Base-by-base conservation (phyloP, 2,797 vertebrate species). In the Thamnophis elegans region DNA sequence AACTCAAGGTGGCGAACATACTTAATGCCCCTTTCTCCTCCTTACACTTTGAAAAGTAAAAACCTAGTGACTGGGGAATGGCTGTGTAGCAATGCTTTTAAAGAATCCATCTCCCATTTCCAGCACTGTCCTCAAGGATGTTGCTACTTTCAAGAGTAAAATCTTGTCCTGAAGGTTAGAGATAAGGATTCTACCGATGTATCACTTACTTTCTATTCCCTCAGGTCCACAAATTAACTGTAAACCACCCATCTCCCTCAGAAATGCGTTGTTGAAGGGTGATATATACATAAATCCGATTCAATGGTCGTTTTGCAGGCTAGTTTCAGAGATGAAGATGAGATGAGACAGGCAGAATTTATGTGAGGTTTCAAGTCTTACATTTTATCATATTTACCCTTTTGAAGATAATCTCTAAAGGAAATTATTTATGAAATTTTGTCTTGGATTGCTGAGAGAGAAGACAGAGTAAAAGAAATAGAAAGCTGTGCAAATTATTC, bases 221-320 rank as follows among this genome's bases (percentile, higher is more conserved):
- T 42, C 36, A 42, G 73, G 9, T 22, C 36, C 36, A 78, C 73
- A 42, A 78, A 78, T 78, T 18, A 78, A 78, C 36, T 5, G 36
- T 78, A 78, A 42, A 68, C 14, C n/a, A 32, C n/a, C 65, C 14
- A 32, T 32, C 14, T 68, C n/a, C n/a, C n/a, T 68, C 65, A 68
- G 65, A 68, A 68, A 68, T 68, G 65, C n/a, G 6, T 14, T 32
- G 14, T 68, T 68, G n/a, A 32, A 68, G 65, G 68, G n/a, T 68
- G 65, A 68, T 68, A 68, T 18, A 32, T 68, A 68, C n/a, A 82
- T 89, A 94, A 95, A 94, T 32, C 89, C 88, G 91, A 91, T 90
- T 90, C 87, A 94, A 85, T 86, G 91, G 87, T 16, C 47, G 92
- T 93, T 94, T 90, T 56, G 89, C 90, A 89, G 95, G 93, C 58